Base-by-base conservation (phyloP, 2,797 vertebrate genomes). In the Phataginus tetradactyla region DNA sequence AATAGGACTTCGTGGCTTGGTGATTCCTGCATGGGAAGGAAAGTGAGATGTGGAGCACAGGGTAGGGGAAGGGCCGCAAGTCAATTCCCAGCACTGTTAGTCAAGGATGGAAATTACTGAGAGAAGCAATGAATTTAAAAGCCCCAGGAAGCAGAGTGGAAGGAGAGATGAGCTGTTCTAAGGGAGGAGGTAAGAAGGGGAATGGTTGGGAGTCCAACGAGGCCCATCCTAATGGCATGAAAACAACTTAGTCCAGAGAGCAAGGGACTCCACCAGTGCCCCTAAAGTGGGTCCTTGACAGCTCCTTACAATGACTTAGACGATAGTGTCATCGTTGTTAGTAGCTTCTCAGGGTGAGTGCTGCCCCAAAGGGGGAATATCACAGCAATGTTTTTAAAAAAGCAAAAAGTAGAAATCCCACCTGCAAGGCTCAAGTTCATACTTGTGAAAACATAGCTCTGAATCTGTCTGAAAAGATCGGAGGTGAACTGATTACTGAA, bases 1-100 rank as follows among this genome's bases (percentile, higher is more conserved):
- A 98, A 98, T 98, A 87, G 96, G 95, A 98, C 98, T 98, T 98
- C 97, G 98, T 98, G 98, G 97, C 98, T 98, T 53, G 5, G 91
- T 97, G 96, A 98, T 95, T 98, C 97, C 98, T 53, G 53, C 66
- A 98, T 51, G 55, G 95, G 49, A 95, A 97, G 97, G 97, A 84
- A 97, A 97, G 95, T 97, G 97, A 97, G 93, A 95, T 83, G 97
- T 98, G 98, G 98, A 98, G 96, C 96, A 93, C 78, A 93, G 80
- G 79, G 95, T 92, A 97, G 98, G 98, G 55, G 57, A 98, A 98
- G 94, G 96, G 96, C 96, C 1, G 0, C 97, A 97, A 98, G 98
- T 97, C 97, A 98, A 89, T 98, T 98, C 98, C 97, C 64, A 39
- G 97, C 74, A 4, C 96, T 96, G 96, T 96, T 98, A 98, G 96